phyloP scores from a whole-genome alignment of 2,888 invertebrate species.

The Dynastes tityus region DNA sequence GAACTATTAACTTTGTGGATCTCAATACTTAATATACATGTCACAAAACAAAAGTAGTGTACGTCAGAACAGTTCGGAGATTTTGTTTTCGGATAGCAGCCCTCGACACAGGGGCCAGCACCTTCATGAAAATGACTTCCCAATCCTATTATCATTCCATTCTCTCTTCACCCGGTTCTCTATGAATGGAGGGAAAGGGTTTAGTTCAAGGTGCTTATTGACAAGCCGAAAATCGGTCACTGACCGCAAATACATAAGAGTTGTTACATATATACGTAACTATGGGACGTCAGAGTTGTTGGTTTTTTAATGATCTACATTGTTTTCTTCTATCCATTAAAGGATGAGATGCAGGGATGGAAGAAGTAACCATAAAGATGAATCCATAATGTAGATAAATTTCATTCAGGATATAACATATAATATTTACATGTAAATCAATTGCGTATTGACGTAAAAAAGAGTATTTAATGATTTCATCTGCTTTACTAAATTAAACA shows the following conservation, averaged over 20 bases:
- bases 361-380: neutral
- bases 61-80: constrained; percentile 41
- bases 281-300: neutral
- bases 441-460: too few species aligned
- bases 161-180: constrained; percentile 33
- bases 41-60: constrained; percentile 36
- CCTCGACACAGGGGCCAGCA: constrained; percentile 25
- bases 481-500: too few species aligned
- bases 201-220: constrained; percentile 39
- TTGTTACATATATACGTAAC: neutral
- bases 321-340: too few species aligned
- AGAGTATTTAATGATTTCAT: too few species aligned
- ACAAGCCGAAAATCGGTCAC: constrained; percentile 45
- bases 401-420: too few species aligned
- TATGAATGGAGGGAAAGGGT: constrained; percentile 37
- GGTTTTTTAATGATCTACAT: neutral
- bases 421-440: too few species aligned
- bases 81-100: constrained; percentile 40
- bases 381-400: neutral
- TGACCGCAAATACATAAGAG: constrained; percentile 33
- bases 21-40: constrained; percentile 40
- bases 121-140: constrained; percentile 52
- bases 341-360: neutral
- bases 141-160: constrained; percentile 56
- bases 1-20: constrained; percentile 14